Conservation (phyloP, 1,140 invertebrate genomes). For the Venturia canescens region DNA sequence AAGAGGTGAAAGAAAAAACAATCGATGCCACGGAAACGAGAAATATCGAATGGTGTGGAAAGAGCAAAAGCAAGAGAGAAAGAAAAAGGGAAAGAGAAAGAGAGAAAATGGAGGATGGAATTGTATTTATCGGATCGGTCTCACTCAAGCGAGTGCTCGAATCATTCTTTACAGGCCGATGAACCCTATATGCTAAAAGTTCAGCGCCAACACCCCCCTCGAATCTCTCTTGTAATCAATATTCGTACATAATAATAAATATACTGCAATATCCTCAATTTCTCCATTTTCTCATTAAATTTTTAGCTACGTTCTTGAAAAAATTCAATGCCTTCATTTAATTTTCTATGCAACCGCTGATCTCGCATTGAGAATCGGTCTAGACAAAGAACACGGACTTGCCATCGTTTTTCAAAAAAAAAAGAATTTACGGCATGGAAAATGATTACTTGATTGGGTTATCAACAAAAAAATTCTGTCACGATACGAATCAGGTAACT, state of each 20-base stretch:
- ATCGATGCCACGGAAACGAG: conserved; percentile 39
- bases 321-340: too few species aligned
- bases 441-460: too few species aligned
- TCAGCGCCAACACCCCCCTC: neutral
- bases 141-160: conserved; percentile 21
- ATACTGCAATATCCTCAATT: too few species aligned
- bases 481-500: too few species aligned
- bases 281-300: neutral
- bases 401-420: too few species aligned
- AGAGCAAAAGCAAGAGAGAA: conserved; percentile 11
- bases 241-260: too few species aligned
- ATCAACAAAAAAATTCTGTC: too few species aligned
- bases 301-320: neutral
- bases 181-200: conserved; percentile 27
- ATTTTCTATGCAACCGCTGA: too few species aligned
- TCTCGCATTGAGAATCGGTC: too few species aligned
- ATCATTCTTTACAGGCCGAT: conserved; percentile 49
- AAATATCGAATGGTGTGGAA: conserved; percentile 22
- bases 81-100: conserved; percentile 13
- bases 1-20: neutral
- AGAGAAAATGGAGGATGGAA: conserved; percentile 10
- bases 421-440: too few species aligned
- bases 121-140: conserved; percentile 38
- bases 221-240: neutral
- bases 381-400: too few species aligned